A percentile compares a stretch with the other conserved stretches of the same genome.
Evolutionary conservation across 2,888 invertebrate genomes (phyloP).

Genomic region (Sepioteuthis lessoniana): DNA sequence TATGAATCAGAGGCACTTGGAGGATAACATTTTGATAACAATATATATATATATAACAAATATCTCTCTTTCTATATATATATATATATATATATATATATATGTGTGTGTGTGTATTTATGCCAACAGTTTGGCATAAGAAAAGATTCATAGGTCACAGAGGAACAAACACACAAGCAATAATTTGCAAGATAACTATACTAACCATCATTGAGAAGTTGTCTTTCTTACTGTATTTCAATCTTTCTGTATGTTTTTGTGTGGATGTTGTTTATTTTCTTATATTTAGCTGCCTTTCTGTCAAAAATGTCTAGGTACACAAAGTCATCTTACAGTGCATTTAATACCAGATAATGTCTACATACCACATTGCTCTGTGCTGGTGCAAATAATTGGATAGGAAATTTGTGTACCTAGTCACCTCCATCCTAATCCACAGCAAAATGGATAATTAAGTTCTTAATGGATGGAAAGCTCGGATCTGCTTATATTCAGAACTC

Average conservation of each 20-base stretch:
- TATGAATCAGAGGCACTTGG: no score
- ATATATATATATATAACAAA: no score
- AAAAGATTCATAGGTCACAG: background rate
- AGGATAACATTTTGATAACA: no score
- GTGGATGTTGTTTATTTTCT: background rate
- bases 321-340: background rate
- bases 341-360: background rate
- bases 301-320: background rate
- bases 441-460: background rate
- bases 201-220: background rate
- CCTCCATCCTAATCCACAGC: background rate
- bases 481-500: background rate
- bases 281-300: background rate
- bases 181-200: background rate
- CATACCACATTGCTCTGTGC: background rate
- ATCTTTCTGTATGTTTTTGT: background rate
- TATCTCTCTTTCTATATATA: no score
- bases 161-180: background rate
- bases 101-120: background rate
- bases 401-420: background rate
- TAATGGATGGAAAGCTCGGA: background rate
- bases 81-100: no score
- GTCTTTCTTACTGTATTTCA: background rate
- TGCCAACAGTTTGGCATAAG: background rate
- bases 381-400: conserved; percentile 33